These are phyloP conservation scores for Ramazzottius varieornatus DNA, from an alignment of 2,888 invertebrate genomes.

Conservation along the genomic window DNA sequence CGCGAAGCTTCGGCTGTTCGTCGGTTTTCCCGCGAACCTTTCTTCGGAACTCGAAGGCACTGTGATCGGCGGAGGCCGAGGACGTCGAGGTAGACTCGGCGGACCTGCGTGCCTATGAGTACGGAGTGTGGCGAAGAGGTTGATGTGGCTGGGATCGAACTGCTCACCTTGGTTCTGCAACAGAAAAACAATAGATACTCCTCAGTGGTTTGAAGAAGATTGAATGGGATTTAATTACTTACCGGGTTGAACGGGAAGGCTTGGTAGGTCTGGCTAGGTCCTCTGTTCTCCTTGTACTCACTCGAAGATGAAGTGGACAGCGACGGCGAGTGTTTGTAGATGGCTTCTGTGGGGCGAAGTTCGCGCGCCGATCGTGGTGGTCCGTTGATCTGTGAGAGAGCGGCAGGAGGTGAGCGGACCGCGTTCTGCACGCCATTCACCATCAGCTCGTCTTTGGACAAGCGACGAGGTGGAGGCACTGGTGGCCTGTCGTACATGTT, in stretches of 20 bases:
- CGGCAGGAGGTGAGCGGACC: neutral
- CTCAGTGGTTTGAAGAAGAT: too few relatives aligned
- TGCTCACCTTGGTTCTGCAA: neutral
- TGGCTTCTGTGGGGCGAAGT: neutral
- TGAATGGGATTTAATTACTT: neutral
- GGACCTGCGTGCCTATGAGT: constrained; percentile 6
- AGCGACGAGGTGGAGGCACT: neutral
- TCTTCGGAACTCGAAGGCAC: neutral
- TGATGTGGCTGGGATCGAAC: neutral
- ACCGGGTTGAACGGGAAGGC: neutral
- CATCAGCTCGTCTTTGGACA: neutral
- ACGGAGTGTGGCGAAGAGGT: constrained; percentile 3
- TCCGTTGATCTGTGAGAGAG: neutral
- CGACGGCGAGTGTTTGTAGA: neutral
- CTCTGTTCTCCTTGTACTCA: neutral
- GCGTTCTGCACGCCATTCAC: neutral
- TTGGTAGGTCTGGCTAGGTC: neutral
- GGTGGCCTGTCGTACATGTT: constrained; percentile 11
- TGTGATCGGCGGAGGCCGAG: neutral
- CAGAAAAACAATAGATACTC: neutral
- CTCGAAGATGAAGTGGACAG: neutral
- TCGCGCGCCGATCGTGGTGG: neutral
- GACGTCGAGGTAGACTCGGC: neutral
- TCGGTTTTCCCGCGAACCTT: neutral
- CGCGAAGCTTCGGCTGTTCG: neutral